Base-by-base conservation (phyloP, 2,797 vertebrate species). In the Stomatorhinus walkeri region DNA sequence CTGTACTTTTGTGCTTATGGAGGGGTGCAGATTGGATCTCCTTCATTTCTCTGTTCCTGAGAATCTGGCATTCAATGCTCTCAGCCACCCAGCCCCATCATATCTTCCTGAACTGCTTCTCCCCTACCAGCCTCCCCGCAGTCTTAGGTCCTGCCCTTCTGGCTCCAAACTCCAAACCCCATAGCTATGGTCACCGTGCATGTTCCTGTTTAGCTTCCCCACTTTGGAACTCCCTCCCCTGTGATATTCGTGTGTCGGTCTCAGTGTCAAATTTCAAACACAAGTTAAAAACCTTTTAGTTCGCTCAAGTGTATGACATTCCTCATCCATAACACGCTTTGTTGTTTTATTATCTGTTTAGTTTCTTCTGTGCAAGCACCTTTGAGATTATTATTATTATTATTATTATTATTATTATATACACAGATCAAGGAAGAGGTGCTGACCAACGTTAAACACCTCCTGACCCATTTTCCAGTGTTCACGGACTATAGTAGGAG, bases 1-100 rank as follows among this genome's bases (percentile, higher is more conserved):
- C 96, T 94, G 96, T 97, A 99, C 98, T 98, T 98, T 97, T 98
- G 97, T 97, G 96, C 95, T 95, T 95, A 16, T 36, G 84, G 24
- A 36, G 28, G 24, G 14, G 0, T 76, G 72, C 72, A 43, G 19
- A 40, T 91, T 91, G 90, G 91, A 90, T 92, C 90, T 91, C 28
- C 28, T 72, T 72, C 10, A 72, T 28, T 14, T 12, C 28, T 72
- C 61, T 28, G 9, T 24, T 64, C 61, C 10, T 24, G 6, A 22
- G n/a, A 59, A 59, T 59, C 56, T 59, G 56, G 56, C 56, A 59
- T 59, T 22, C n/a, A 22, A 22, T 59, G 56, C 56, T 59, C 56
- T 59, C 56, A 59, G 8, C 19, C 56, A 59, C 56, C 19, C 8
- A 59, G 6, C n/a, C 7, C 56, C 56, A 59, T 59, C 56, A 8